Conservation (phyloP, 2,113 vertebrate species). For the Mesocricetus auratus region DNA sequence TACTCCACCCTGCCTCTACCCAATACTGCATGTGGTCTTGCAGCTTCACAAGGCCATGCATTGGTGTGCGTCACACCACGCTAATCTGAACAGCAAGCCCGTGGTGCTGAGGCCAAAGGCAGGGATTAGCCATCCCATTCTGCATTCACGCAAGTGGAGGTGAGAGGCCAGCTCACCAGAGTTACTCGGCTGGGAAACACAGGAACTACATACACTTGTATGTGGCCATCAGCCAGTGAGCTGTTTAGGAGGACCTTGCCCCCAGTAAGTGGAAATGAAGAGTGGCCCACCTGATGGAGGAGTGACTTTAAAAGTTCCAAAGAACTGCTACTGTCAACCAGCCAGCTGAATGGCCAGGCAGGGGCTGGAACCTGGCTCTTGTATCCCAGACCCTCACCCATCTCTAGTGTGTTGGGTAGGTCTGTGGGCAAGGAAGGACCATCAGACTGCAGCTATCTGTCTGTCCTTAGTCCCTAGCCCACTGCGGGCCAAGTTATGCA, state of each 20-base stretch:
- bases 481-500: background rate
- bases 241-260: background rate
- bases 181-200: background rate
- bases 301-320: background rate
- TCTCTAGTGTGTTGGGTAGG: background rate
- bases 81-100: background rate
- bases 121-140: background rate
- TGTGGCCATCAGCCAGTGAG: background rate
- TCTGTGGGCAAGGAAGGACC: background rate
- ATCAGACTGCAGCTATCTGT: background rate
- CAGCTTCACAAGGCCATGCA: background rate
- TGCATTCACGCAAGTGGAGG: too few species aligned
- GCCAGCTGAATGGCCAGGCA: background rate
- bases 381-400: background rate
- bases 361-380: background rate
- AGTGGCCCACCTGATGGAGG: rapidly evolving
- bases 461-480: background rate
- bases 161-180: background rate
- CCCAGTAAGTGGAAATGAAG: background rate
- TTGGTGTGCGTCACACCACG: rapidly evolving
- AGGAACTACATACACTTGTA: background rate
- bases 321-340: background rate
- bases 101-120: background rate
- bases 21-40: background rate
- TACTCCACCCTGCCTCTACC: background rate